These are phyloP conservation scores for Pardosa pseudoannulata DNA, from an alignment of 2,888 invertebrate species.

Conservation along the genomic window DNA sequence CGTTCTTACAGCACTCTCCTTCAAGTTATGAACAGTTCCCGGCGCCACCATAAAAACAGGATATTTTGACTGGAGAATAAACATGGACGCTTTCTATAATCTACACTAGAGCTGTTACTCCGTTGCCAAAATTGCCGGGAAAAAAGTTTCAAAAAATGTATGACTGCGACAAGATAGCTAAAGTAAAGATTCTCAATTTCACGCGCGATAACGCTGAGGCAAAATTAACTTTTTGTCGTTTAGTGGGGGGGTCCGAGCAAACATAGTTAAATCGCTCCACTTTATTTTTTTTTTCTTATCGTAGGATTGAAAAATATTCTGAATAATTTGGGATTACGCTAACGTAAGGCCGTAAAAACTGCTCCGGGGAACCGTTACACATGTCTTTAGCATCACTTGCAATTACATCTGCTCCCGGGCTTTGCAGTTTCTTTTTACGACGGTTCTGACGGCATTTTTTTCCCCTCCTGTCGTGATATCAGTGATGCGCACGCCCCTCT, in stretches of 20 bases:
- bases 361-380: conserved; percentile 64
- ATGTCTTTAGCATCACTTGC: conserved; percentile 60
- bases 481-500: conserved; percentile 40
- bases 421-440: conserved; percentile 32
- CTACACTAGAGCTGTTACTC: conserved; percentile 41
- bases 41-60: neutral
- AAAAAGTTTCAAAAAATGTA: conserved; percentile 21
- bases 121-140: conserved; percentile 23
- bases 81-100: conserved; percentile 39
- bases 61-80: conserved; percentile 34
- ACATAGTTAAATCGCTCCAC: conserved; percentile 57
- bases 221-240: conserved; percentile 71
- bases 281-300: conserved; percentile 59
- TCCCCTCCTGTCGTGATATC: conserved; percentile 43
- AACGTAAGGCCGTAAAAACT: conserved; percentile 53
- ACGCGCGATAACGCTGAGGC: conserved; percentile 38
- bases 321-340: conserved; percentile 68
- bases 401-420: conserved; percentile 67
- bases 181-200: conserved; percentile 47
- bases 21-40: neutral
- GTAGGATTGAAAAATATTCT: conserved; percentile 51
- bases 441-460: conserved; percentile 20
- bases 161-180: conserved; percentile 15
- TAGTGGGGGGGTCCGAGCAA: conserved; percentile 49
- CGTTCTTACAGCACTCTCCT: neutral